Conservation (phyloP, 2,888 invertebrate species). For the Escarpia spicata region DNA sequence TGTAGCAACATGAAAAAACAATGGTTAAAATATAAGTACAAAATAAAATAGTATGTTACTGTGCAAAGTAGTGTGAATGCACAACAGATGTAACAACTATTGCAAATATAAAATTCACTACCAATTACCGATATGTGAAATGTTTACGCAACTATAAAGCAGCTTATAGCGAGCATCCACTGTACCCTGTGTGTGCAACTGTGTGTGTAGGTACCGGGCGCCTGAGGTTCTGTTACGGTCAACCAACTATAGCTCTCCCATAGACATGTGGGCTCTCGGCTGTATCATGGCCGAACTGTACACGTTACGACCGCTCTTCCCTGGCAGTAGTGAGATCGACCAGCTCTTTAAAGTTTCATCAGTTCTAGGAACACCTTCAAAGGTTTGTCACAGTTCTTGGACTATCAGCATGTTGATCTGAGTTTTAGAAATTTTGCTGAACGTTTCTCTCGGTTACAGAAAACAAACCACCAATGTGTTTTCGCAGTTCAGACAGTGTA, state of each 20-base stretch:
- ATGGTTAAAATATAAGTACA: too few relatives aligned
- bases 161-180: too few relatives aligned
- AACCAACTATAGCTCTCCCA: constrained; percentile 94
- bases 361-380: constrained; percentile 89
- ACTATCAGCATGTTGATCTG: background rate
- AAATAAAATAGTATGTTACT: too few relatives aligned
- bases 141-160: too few relatives aligned
- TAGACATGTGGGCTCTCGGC: constrained; percentile 98
- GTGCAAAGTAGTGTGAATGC: too few relatives aligned
- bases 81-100: too few relatives aligned
- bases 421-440: background rate
- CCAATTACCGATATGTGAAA: too few relatives aligned
- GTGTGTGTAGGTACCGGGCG: constrained; percentile 74
- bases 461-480: background rate
- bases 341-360: constrained; percentile 95
- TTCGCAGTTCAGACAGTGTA: background rate
- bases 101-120: too few relatives aligned
- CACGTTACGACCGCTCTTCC: constrained; percentile 92
- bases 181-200: background rate
- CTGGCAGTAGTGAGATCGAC: constrained; percentile 96
- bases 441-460: background rate
- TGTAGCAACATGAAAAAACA: too few relatives aligned
- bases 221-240: constrained; percentile 95
- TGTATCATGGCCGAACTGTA: constrained; percentile 98
- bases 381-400: constrained; percentile 67